Evolutionary conservation across 35 echinoderm and acorn worm genomes (phyloP), one percentile per base, ranked within the genome.

Genomic region (Ophioderma brevispina): DNA sequence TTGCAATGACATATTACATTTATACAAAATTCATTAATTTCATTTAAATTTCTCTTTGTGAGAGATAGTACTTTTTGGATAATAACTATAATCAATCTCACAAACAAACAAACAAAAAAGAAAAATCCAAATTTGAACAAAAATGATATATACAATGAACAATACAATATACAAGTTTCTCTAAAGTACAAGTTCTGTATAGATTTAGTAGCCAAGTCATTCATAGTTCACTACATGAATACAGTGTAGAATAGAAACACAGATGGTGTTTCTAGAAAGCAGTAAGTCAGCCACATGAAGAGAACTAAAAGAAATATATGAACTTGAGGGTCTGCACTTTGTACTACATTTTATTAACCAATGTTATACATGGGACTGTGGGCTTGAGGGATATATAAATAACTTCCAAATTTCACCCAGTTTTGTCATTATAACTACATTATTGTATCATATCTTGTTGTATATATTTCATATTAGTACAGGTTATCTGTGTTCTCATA

Each of bases 21-120:
- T 70, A 70, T 70, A 70, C 59, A 70, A 70, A 70, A 6, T 25
- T 70, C 59, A 25, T 70, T 25, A 70, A 70, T 70, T 25, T 70
- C 10, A 46, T 46, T 70, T 70, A 70, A 70, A 70, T 70, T 70
- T 70, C 59, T 70, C 59, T 25, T 2, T 70, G 59, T 70, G 59
- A 70, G 59, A 70, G 59, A 70, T 70, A 70, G 59, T 70, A 70
- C 59, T 70, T 70, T 70, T 70, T 70, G 59, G n/a, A 70, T 70
- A 70, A 70, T 70, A 70, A 70, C n/a, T 70, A 25, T 70, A 70
- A 25, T 70, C 59, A 70, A 70, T 70, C 59, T 70, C 59, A 70
- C 59, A 70, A 70, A 25, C 59, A 70, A 70, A 70, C 17, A 70
- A 70, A 8, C 10, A 8, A 70, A 25, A 70, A 30, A 30, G 23